These are phyloP conservation scores for Oryctolagus cuniculus DNA, from an alignment of 2,113 vertebrate genomes.

Conservation along the genomic window mOryCun1.1 NC_091432.1:69883001-69883500, in stretches of 20 bases:
- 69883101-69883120: not conserved
- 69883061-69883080: not conserved
- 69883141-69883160: not conserved
- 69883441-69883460: not conserved
- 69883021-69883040: not conserved
- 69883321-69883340: not conserved
- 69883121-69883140: not conserved
- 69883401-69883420: not conserved
- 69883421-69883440: constrained; percentile 6
- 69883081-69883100: not conserved
- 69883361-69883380: not conserved
- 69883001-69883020: not conserved
- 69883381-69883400: not conserved
- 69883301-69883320: accelerated
- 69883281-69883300: not conserved
- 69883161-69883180: not conserved
- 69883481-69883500: not conserved
- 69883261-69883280: not conserved
- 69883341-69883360: not conserved
- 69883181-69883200: not conserved
- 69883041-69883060: not conserved
- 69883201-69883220: not conserved
- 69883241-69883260: too few species aligned
- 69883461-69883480: not conserved
- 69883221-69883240: not conserved